phyloP scores from a whole-genome alignment of 2,113 vertebrate species.

The Sphyrna mokarran region DNA sequence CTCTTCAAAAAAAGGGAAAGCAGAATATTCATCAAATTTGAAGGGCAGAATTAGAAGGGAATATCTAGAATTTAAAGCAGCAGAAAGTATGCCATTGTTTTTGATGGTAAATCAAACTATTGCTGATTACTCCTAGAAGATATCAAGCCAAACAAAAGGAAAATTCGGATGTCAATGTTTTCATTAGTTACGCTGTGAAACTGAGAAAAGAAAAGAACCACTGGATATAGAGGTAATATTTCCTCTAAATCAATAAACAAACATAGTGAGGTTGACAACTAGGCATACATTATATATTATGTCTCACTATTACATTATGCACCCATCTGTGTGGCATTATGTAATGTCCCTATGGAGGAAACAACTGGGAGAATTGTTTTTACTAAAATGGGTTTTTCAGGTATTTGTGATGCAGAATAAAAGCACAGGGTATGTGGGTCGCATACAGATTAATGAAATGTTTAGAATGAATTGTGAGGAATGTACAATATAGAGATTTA shows the following conservation, averaged over 20 bases:
- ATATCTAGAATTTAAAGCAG: not conserved
- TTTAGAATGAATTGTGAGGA: not conserved
- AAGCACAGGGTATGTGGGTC: not conserved
- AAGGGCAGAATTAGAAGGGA: not conserved
- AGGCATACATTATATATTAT: not conserved
- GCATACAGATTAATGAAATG: conserved; percentile 16
- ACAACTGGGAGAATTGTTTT: not conserved
- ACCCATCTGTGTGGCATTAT: not conserved
- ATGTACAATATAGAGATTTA: not conserved
- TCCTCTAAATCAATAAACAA: not conserved
- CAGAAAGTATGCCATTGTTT: not conserved
- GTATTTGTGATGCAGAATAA: not conserved
- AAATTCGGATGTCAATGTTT: not conserved
- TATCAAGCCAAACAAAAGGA: not conserved
- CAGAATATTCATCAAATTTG: not conserved
- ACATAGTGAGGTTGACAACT: not conserved
- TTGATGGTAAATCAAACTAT: not conserved
- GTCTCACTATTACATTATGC: not conserved
- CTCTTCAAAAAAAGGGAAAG: not conserved
- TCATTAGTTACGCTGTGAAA: not conserved
- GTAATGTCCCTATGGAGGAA: not conserved
- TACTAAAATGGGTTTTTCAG: not conserved
- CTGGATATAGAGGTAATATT: not conserved
- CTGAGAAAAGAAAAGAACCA: not conserved
- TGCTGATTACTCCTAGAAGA: not conserved